These are phyloP conservation scores for Apis florea DNA, from an alignment of 1,140 invertebrate species.

Conservation along the genomic window DNA sequence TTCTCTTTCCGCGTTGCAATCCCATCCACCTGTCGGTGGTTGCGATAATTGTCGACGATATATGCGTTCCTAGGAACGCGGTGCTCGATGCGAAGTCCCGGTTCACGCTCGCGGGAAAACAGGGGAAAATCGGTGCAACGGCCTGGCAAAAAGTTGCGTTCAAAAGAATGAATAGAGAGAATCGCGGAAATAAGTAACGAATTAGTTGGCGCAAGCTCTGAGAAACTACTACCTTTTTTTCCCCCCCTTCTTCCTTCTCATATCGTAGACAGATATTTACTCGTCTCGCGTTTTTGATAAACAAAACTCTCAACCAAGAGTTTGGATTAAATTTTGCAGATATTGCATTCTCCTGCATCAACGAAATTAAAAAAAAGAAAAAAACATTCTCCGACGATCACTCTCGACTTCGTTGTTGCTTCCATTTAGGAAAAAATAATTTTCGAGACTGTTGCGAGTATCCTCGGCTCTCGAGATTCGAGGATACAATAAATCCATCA, in stretches of 20 bases:
- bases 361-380: no score
- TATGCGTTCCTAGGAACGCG: slow-evolving; percentile 31
- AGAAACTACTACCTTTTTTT: background rate
- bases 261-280: background rate
- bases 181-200: background rate
- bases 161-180: background rate
- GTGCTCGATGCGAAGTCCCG: slow-evolving; percentile 15
- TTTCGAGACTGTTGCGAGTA: no score
- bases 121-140: slow-evolving; percentile 38
- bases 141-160: background rate
- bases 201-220: background rate
- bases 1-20: slow-evolving; percentile 48
- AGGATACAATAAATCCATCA: no score
- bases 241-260: background rate
- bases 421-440: no score
- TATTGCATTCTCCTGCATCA: no score
- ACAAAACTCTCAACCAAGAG: no score
- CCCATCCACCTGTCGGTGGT: slow-evolving; percentile 50
- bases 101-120: slow-evolving; percentile 6
- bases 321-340: no score
- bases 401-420: no score
- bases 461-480: no score
- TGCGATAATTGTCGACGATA: slow-evolving; percentile 52
- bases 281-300: no score
- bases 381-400: no score